A percentile compares a stretch with the other conserved stretches of the same genome.
phyloP scores from a whole-genome alignment of 1,140 invertebrate species.

The Drosophila gunungcola region DNA sequence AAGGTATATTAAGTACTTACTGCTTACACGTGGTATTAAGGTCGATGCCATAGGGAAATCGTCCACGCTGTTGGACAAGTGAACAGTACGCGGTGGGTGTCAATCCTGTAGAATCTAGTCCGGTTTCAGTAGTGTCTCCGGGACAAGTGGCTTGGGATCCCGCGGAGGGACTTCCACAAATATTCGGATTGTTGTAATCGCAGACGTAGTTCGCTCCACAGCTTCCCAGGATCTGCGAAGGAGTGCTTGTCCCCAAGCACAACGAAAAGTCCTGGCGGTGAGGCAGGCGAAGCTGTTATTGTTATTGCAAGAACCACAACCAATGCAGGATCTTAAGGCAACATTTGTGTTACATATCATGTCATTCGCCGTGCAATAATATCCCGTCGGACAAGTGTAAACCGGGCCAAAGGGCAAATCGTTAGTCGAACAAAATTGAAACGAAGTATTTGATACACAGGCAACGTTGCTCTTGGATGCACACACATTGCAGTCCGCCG shows the following conservation, averaged over 20 bases:
- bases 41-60: conserved; percentile 41
- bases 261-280: conserved; percentile 25
- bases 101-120: conserved; percentile 7
- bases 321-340: conserved; percentile 19
- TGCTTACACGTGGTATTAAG: conserved; percentile 44
- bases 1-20: conserved; percentile 10
- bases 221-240: conserved; percentile 6
- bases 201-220: conserved; percentile 36
- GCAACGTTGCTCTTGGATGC: conserved; percentile 12
- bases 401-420: conserved; percentile 12
- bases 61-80: conserved; percentile 15
- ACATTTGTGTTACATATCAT: conserved; percentile 16
- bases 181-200: conserved; percentile 21
- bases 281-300: conserved; percentile 44
- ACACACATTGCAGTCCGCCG: conserved; percentile 51
- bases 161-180: conserved; percentile 31
- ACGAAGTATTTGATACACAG: conserved; percentile 46
- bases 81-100: conserved; percentile 34
- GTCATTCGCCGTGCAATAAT: conserved; percentile 33
- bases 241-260: conserved; percentile 35
- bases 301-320: conserved; percentile 36
- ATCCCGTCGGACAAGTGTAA: conserved; percentile 34
- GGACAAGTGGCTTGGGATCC: conserved; percentile 35
- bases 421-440: conserved; percentile 33
- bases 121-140: background rate